These are phyloP conservation scores for Catharus fuscescens DNA, from an alignment of 2,113 vertebrate species.

Conservation along the genomic window DNA sequence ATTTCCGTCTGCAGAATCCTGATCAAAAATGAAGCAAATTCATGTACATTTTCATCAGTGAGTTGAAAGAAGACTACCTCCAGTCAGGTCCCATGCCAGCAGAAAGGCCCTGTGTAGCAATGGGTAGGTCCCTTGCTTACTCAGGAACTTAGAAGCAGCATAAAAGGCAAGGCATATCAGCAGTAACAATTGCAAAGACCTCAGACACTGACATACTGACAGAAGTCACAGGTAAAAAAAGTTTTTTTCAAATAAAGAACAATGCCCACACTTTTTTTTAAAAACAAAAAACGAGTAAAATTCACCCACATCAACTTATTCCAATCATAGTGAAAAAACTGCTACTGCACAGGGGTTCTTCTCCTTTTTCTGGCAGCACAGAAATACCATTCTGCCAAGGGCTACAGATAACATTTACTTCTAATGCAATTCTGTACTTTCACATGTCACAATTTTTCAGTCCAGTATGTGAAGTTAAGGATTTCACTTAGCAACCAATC, in stretches of 20 bases:
- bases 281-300: background rate
- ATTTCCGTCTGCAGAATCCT: background rate
- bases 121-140: background rate
- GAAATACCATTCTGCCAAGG: background rate
- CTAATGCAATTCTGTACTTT: background rate
- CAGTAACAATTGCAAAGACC: background rate
- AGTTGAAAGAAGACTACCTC: background rate
- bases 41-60: background rate
- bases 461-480: background rate
- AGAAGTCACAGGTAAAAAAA: background rate
- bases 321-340: background rate
- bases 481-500: background rate
- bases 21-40: background rate
- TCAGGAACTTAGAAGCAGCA: background rate
- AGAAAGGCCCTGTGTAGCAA: background rate
- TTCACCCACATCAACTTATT: background rate
- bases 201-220: background rate
- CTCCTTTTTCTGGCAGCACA: background rate
- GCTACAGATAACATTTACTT: background rate
- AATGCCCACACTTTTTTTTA: accelerated
- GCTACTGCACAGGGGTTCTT: background rate
- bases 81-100: background rate
- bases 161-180: background rate
- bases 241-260: background rate
- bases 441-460: background rate